These are phyloP conservation scores for Elgaria multicarinata DNA, from an alignment of 2,113 vertebrate genomes.

Conservation along the genomic window DNA sequence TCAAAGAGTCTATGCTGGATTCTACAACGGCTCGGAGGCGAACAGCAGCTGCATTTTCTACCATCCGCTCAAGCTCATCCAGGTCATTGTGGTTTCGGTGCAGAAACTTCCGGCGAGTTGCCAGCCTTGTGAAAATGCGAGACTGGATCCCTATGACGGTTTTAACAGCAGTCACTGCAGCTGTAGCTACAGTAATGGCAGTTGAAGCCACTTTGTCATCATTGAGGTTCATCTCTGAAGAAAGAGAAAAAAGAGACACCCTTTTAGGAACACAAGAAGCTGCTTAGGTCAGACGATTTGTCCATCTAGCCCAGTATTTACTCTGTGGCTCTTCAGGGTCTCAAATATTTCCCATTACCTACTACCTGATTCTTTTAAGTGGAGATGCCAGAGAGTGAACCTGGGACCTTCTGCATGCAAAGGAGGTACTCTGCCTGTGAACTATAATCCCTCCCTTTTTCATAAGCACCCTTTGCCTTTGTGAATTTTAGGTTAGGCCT, in stretches of 20 bases:
- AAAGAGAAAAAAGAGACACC: no score
- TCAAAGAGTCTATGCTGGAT: conserved; percentile 28
- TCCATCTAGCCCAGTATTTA: neutral
- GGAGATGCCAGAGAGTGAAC: no score
- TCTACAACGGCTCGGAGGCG: conserved; percentile 11
- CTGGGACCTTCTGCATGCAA: neutral
- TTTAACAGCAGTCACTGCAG: conserved; percentile 8
- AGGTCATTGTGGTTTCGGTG: neutral
- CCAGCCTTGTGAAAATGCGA: conserved; percentile 13
- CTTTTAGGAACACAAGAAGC: neutral
- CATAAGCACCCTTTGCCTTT: neutral
- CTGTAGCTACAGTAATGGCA: neutral
- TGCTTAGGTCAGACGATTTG: neutral
- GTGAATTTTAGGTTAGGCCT: no score
- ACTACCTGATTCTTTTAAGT: no score
- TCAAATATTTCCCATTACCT: neutral
- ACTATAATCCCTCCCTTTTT: neutral
- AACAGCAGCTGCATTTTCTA: neutral
- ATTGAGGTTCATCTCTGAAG: neutral
- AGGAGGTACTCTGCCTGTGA: neutral
- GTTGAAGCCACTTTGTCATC: neutral
- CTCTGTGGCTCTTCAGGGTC: neutral
- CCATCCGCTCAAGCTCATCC: conserved; percentile 2
- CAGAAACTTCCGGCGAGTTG: neutral
- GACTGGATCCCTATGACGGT: conserved; percentile 10